Base-by-base conservation (phyloP, 2,888 invertebrate genomes). In the Tryphoninae sp. region DNA sequence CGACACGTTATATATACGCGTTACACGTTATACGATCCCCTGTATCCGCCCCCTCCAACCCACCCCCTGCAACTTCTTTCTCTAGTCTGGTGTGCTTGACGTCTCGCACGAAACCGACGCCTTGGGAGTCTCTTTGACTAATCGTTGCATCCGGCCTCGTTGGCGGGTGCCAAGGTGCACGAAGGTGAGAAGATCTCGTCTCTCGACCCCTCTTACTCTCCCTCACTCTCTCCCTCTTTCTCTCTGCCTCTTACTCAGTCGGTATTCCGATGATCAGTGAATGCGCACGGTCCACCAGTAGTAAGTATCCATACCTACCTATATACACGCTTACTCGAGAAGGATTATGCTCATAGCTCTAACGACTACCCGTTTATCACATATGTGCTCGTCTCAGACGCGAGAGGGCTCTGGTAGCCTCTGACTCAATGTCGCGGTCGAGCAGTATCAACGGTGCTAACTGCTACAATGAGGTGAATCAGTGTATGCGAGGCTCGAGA, bases 311-410 rank as follows among this genome's bases (percentile, higher is more conserved):
- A 45, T 45, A 58, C 58, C n/a, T 13, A 42, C 16, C n/a, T 19
- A 19, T 19, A 19, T 42, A 26, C 53, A 59, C n/a, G 13, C 13
- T 13, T 13, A n/a, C 8, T n/a, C 67, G 67, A 67, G 67, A 73
- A 55, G 61, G 67, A 73, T 78, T 73, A 79, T 62, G 40, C 73
- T 62, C 19, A 49, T 45, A 62, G 68, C 53, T 78, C 83, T 84
- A 84, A 84, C 84, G 82, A 82, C 80, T 71, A 77, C 82, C 82
- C 82, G 84, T 84, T 82, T 84, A 82, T 81, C 78, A 78, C 78
- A 61, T 61, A 45, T 61, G 42, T 72, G 62, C 71, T 72, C 78
- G 72, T 67, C 80, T 71, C 65, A 68, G 69, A 61, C 64, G 64
- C 75, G 78, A 73, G 77, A 67, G 19, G 19, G 67, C 68, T 59